A percentile compares a stretch with the other conserved stretches of the same genome.
phyloP scores from a whole-genome alignment of 2,113 vertebrate species.

The Perognathus longimembris region DNA sequence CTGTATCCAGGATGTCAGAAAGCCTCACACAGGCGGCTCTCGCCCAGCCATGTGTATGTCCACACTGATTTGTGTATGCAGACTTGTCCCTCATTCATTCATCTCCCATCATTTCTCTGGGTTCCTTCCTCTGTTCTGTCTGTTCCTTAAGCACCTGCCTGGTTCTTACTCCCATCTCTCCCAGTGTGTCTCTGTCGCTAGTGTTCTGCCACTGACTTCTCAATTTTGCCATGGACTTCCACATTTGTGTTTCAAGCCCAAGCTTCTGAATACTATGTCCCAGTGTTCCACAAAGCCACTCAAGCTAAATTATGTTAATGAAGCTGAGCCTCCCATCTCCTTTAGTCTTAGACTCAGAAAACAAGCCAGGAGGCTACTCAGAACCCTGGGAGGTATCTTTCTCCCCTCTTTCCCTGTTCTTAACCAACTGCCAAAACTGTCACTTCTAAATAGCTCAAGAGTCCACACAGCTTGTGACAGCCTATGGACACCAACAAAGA shows the following conservation, averaged over 20 bases:
- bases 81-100: background rate
- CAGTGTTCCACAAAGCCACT: background rate
- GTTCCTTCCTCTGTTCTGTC: too few species aligned
- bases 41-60: too few species aligned
- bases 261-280: background rate
- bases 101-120: background rate
- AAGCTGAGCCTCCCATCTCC: background rate
- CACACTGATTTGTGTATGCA: background rate
- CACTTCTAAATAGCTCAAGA: background rate
- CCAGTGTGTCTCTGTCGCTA: too few species aligned
- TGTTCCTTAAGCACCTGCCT: too few species aligned
- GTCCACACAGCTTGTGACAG: background rate
- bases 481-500: background rate
- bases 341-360: background rate
- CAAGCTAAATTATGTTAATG: background rate
- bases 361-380: background rate
- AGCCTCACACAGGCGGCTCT: background rate
- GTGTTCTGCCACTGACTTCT: too few species aligned
- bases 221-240: too few species aligned
- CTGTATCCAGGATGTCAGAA: too few species aligned
- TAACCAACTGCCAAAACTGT: fast-evolving
- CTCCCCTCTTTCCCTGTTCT: too few species aligned
- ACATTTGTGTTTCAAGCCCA: too few species aligned
- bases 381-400: background rate
- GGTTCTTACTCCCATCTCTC: too few species aligned